Conservation (phyloP, 1,140 invertebrate genomes). For the Drosophila santomea region DNA sequence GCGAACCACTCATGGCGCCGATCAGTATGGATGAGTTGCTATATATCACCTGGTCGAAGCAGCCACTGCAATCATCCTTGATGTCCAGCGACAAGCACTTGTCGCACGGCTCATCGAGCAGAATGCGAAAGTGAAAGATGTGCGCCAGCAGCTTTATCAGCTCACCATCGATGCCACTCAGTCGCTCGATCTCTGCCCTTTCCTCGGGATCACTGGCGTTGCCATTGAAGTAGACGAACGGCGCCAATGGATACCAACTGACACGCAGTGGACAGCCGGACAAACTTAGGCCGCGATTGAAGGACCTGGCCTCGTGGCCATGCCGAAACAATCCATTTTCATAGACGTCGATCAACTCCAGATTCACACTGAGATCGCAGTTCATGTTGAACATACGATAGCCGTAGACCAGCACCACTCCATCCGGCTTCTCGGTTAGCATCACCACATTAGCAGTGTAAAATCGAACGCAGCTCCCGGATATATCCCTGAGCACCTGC, state of each 20-base stretch:
- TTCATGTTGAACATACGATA: conserved; percentile 36
- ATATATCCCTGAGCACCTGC: conserved; percentile 37
- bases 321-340: conserved; percentile 13
- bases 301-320: conserved; percentile 1
- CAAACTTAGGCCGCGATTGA: conserved; percentile 44
- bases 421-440: conserved; percentile 27
- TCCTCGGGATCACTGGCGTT: conserved; percentile 36
- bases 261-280: conserved; percentile 49
- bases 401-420: conserved; percentile 42
- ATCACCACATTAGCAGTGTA: conserved; percentile 58
- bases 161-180: conserved; percentile 62
- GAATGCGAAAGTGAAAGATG: conserved; percentile 51
- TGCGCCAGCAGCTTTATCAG: conserved; percentile 50
- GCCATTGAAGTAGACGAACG: conserved; percentile 51
- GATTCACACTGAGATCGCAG: conserved; percentile 25
- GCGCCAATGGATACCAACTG: conserved; percentile 59
- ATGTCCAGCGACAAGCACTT: conserved; percentile 23
- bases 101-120: conserved; percentile 47
- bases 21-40: conserved; percentile 51
- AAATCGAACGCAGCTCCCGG: conserved; percentile 36
- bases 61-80: conserved; percentile 19
- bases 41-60: conserved; percentile 43
- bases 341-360: conserved; percentile 37
- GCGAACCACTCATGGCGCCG: conserved; percentile 64
- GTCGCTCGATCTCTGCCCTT: conserved; percentile 23